Conservation (phyloP, 64 coral and sea anemone species). For the Dendrophyllia cribrosa region DNA sequence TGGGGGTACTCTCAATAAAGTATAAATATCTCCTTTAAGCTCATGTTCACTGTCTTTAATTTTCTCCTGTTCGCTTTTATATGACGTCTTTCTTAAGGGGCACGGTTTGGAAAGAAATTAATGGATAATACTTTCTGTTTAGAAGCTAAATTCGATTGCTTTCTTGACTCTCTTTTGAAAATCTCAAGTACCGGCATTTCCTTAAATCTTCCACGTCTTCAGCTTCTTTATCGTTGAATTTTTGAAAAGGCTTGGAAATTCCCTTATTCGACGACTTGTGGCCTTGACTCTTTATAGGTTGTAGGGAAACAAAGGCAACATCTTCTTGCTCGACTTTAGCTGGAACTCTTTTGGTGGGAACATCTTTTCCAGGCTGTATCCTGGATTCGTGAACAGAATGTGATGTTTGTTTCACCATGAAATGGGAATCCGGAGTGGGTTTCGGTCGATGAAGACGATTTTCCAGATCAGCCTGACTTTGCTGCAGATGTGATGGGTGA, state of each 20-base stretch:
- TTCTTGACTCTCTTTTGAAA: slow-evolving; percentile 45
- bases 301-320: background rate
- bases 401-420: background rate
- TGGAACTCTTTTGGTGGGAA: background rate
- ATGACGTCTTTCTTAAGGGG: no score
- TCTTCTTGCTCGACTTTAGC: background rate
- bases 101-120: no score
- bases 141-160: slow-evolving; percentile 37
- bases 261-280: background rate
- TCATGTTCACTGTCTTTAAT: no score
- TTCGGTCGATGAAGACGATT: background rate
- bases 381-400: background rate
- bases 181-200: slow-evolving; percentile 25
- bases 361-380: background rate
- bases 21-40: no score
- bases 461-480: background rate
- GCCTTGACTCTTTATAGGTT: background rate
- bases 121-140: no score
- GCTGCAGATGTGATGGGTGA: background rate
- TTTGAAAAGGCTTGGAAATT: background rate
- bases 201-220: background rate
- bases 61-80: no score
- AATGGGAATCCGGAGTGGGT: background rate
- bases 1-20: no score
- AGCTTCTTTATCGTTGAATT: background rate